A percentile compares a stretch with the other conserved stretches of the same genome.
Conservation (phyloP, 2,888 invertebrate genomes). For the Drosophila fulvimacula region DNA sequence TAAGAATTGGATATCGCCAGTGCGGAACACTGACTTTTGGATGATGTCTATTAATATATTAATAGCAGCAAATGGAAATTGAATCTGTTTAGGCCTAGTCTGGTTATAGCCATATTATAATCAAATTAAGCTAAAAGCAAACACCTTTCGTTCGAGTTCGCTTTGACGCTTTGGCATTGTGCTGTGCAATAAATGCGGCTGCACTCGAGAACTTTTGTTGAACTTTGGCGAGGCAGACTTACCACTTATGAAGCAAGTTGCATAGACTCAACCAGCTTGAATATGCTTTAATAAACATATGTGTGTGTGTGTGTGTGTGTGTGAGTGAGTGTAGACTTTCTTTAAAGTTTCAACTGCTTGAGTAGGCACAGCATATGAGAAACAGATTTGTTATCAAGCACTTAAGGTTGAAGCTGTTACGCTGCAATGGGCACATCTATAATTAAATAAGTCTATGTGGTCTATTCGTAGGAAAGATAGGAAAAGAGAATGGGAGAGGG, state of each 20-base stretch:
- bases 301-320: not conserved
- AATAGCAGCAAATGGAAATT: not conserved
- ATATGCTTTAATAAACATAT: constrained; percentile 18
- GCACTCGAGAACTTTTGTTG: constrained; percentile 32
- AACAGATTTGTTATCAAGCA: constrained; percentile 3
- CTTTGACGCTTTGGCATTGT: constrained; percentile 23
- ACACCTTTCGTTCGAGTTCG: constrained; percentile 1
- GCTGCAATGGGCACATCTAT: not conserved
- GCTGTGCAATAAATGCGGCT: constrained; percentile 33
- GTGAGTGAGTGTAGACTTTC: constrained; percentile 21
- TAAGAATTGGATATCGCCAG: not conserved
- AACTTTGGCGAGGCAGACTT: constrained; percentile 38
- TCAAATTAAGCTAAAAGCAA: constrained; percentile 6
- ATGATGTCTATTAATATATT: not conserved
- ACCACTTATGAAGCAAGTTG: constrained; percentile 31
- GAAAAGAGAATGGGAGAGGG: too few species aligned
- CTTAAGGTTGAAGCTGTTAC: not conserved
- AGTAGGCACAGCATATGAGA: constrained; percentile 4
- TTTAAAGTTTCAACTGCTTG: constrained; percentile 34
- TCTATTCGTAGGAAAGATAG: too few species aligned
- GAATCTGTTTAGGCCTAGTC: not conserved
- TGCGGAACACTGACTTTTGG: not conserved
- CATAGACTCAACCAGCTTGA: constrained; percentile 22
- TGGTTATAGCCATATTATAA: constrained; percentile 9
- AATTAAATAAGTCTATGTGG: constrained; percentile 3